These are phyloP conservation scores for Eira barbara DNA, from an alignment of 2,113 vertebrate species.

Conservation along the genomic window DNA sequence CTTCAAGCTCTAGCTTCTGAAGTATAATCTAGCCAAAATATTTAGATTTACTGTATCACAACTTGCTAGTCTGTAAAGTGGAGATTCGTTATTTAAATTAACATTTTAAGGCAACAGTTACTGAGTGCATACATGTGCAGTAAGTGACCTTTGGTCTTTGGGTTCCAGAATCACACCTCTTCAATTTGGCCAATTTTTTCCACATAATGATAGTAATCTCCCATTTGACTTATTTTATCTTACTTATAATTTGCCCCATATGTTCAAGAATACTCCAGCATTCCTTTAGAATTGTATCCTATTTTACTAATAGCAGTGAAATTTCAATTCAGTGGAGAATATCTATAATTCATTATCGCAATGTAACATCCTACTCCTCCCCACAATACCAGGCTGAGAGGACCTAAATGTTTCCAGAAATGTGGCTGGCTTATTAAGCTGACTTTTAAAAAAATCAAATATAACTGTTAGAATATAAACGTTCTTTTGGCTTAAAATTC, in stretches of 20 bases:
- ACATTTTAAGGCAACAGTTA: background rate
- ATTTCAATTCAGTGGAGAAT: conserved; percentile 39
- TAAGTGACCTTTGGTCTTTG: conserved; percentile 23
- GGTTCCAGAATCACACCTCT: background rate
- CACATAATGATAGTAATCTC: background rate
- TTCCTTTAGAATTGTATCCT: conserved; percentile 35
- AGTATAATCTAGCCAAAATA: background rate
- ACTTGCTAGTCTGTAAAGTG: background rate
- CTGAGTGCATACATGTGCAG: background rate
- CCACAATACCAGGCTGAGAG: background rate
- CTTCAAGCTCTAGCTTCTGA: background rate
- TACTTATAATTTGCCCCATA: conserved; percentile 10
- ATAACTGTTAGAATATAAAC: background rate
- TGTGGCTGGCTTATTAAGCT: background rate
- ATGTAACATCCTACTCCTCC: background rate
- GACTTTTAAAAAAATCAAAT: background rate
- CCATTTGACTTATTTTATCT: conserved; percentile 12
- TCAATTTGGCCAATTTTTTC: background rate
- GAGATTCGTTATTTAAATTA: background rate
- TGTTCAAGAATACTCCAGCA: background rate
- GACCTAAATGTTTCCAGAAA: conserved; percentile 32
- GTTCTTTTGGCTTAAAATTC: background rate
- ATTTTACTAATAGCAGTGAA: conserved; percentile 41
- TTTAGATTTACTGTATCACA: background rate
- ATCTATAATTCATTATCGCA: conserved; percentile 17